phyloP scores from a whole-genome alignment of 2,113 vertebrate species.

The Pelusios castaneus region DNA sequence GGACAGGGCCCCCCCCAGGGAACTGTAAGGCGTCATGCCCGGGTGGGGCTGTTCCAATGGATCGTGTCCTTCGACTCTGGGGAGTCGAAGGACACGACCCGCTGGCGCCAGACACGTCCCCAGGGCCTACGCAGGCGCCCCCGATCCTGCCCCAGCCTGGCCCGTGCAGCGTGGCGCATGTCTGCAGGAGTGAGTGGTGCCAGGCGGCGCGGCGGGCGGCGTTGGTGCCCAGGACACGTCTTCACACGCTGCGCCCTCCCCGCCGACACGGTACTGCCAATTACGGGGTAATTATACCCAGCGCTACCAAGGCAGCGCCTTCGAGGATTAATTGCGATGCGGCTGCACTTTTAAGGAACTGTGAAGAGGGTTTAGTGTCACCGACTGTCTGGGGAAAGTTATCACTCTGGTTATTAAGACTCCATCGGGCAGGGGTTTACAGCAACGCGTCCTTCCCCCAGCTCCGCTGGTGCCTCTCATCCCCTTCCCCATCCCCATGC shows the following conservation, averaged over 20 bases:
- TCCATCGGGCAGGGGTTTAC: neutral
- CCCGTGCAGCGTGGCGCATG: too few species aligned
- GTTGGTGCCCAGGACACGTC: neutral
- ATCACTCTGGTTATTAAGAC: neutral
- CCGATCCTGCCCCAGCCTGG: too few species aligned
- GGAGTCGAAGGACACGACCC: neutral
- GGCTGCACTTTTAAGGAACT: conserved; percentile 62
- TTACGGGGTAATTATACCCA: conserved; percentile 56
- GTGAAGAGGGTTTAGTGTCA: conserved; percentile 49
- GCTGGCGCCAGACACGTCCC: neutral
- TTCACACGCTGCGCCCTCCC: neutral
- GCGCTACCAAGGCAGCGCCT: conserved; percentile 54
- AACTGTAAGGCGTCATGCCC: too few species aligned
- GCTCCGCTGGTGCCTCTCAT: neutral
- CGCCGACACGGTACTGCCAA: conserved; percentile 65
- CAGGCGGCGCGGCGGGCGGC: neutral
- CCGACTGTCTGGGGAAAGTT: neutral
- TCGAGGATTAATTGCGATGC: conserved; percentile 60
- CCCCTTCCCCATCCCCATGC: neutral
- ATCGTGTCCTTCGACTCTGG: too few species aligned
- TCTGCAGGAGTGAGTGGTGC: neutral
- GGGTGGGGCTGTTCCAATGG: too few species aligned
- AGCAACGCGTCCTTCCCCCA: neutral
- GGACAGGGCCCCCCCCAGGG: too few species aligned
- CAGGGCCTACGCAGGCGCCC: too few species aligned